A percentile compares a stretch with the other conserved stretches of the same genome.
Conservation (phyloP, 2,888 invertebrate species). For the Abrostola tripartita region DNA sequence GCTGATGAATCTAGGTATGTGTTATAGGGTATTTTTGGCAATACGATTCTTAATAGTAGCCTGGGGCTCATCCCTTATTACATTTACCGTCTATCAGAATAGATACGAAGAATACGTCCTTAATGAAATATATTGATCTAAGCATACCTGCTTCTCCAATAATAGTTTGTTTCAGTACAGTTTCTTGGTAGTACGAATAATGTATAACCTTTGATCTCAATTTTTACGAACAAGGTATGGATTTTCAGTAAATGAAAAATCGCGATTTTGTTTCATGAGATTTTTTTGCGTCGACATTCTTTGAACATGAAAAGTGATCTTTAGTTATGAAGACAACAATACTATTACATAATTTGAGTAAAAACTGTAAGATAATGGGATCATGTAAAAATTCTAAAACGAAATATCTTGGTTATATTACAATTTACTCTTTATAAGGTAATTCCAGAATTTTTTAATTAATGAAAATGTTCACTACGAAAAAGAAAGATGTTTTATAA, state of each 20-base stretch:
- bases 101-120: not conserved
- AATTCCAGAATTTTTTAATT: too few species aligned
- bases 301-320: conserved; percentile 55
- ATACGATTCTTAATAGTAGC: too few species aligned
- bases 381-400: conserved; percentile 5
- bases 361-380: conserved; percentile 16
- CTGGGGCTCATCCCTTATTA: too few species aligned
- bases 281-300: conserved; percentile 56
- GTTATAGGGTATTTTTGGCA: too few species aligned
- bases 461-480: too few species aligned
- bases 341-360: conserved; percentile 21
- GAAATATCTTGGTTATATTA: too few species aligned
- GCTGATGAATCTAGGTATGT: too few species aligned
- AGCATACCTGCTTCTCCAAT: conserved; percentile 14
- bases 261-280: conserved; percentile 61
- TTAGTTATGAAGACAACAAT: conserved; percentile 46
- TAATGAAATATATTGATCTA: not conserved
- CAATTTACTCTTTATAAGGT: too few species aligned
- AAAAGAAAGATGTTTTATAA: too few species aligned
- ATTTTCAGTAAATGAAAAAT: conserved; percentile 54
- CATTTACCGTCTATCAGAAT: too few species aligned
- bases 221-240: conserved; percentile 46
- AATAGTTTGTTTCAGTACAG: conserved; percentile 12
- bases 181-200: conserved; percentile 1
- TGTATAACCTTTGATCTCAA: conserved; percentile 45